Conservation (phyloP, 37 sponge, comb jelly and placozoan species). For the Trichoplax adhaerens region DNA sequence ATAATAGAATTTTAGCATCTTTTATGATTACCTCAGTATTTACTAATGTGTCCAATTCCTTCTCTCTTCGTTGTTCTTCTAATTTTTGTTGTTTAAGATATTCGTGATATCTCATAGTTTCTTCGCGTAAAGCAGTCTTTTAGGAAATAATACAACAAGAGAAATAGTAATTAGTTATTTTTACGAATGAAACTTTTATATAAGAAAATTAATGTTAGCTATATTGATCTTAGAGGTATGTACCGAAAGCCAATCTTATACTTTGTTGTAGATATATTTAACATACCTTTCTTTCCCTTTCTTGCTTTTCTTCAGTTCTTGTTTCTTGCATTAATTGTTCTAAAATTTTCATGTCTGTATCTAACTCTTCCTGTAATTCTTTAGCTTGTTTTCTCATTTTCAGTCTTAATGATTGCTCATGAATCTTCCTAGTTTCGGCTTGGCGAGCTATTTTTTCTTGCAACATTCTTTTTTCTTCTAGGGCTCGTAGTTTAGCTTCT, state of each 20-base stretch:
- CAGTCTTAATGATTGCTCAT: constrained; percentile 69
- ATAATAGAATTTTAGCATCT: no score
- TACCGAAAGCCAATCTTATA: constrained; percentile 2
- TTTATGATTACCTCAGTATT: constrained; percentile 38
- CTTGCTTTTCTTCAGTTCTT: constrained; percentile 55
- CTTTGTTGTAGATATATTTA: no score
- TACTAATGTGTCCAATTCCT: constrained; percentile 63
- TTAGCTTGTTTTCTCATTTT: constrained; percentile 76
- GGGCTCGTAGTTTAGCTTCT: constrained; percentile 40
- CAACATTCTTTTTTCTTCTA: constrained; percentile 42
- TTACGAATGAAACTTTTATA: neutral
- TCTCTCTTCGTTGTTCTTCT: constrained; percentile 51
- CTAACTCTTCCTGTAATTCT: constrained; percentile 83
- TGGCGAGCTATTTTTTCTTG: constrained; percentile 72
- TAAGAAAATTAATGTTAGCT: neutral
- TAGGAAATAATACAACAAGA: neutral
- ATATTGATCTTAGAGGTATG: neutral
- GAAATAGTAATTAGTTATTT: neutral
- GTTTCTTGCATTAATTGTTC: constrained; percentile 62
- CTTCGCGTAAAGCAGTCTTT: constrained; percentile 49
- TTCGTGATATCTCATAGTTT: constrained; percentile 43
- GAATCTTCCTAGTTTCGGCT: constrained; percentile 41
- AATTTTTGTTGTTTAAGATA: constrained; percentile 57
- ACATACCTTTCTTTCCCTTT: constrained; percentile 43
- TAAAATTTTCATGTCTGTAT: constrained; percentile 90